Conservation (phyloP, 2,888 invertebrate genomes). For the Pogonocherus hispidulus region DNA sequence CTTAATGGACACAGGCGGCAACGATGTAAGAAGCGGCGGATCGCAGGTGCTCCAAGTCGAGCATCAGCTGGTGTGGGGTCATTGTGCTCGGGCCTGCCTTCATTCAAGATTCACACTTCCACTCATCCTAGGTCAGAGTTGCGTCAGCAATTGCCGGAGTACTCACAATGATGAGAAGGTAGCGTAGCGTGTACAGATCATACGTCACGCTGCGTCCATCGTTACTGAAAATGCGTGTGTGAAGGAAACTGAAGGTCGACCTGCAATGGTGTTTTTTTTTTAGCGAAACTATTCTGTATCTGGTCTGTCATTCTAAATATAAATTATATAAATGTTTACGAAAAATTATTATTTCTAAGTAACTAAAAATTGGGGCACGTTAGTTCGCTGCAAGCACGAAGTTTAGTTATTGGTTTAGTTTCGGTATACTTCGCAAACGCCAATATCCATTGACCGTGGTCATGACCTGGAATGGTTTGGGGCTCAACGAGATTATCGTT, state of each 20-base stretch:
- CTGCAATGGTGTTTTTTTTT: not conserved
- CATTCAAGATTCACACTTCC: constrained; percentile 64
- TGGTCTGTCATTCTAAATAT: too few species aligned
- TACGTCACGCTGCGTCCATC: not conserved
- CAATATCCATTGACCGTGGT: too few species aligned
- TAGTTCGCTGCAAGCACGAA: too few species aligned
- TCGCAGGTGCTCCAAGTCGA: constrained; percentile 24
- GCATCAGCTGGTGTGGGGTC: constrained; percentile 52
- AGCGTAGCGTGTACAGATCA: not conserved
- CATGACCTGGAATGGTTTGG: too few species aligned
- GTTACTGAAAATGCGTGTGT: not conserved
- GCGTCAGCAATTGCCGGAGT: constrained; percentile 44
- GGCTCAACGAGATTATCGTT: too few species aligned
- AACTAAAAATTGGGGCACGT: too few species aligned
- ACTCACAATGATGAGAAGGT: not conserved
- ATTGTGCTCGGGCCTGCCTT: constrained; percentile 51
- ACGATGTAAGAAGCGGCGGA: not conserved
- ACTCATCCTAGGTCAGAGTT: constrained; percentile 63
- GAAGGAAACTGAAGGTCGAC: constrained; percentile 3
- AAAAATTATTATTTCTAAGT: too few species aligned
- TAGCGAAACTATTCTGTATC: too few species aligned
- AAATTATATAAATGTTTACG: too few species aligned
- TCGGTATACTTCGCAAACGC: too few species aligned
- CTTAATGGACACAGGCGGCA: not conserved
- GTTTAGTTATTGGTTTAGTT: too few species aligned